Evolutionary conservation across 2,888 invertebrate genomes (phyloP).

Genomic region (Oligia latruncula): DNA sequence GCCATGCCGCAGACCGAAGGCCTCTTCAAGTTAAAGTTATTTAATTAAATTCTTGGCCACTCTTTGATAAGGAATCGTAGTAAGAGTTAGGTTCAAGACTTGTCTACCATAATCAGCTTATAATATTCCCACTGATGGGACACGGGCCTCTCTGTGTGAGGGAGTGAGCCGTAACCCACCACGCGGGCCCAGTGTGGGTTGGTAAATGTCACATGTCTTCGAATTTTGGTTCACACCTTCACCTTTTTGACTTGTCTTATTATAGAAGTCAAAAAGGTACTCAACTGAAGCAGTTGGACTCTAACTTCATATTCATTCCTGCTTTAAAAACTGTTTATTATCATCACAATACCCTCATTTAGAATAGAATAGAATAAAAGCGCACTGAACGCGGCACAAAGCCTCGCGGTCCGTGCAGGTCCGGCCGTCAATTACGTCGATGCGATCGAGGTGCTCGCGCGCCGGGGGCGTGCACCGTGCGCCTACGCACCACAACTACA

Average conservation of each 20-base stretch:
- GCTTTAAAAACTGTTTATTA: not conserved
- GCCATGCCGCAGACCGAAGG: not conserved
- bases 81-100: not conserved
- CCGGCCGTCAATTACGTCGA: slow-evolving; percentile 60
- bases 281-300: too few relatives aligned
- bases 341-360: slow-evolving; percentile 37
- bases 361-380: slow-evolving; percentile 18
- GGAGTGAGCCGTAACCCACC: not conserved
- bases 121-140: not conserved
- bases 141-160: too few relatives aligned
- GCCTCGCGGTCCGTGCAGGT: slow-evolving; percentile 31
- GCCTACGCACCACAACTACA: slow-evolving; percentile 60
- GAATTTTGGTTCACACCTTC: not conserved
- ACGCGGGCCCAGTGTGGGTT: not conserved
- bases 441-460: slow-evolving; percentile 43
- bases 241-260: not conserved
- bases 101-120: not conserved
- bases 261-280: too few relatives aligned
- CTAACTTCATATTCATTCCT: not conserved
- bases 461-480: slow-evolving; percentile 49
- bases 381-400: slow-evolving; percentile 33
- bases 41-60: too few relatives aligned
- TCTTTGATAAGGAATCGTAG: too few relatives aligned
- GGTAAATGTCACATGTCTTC: not conserved
- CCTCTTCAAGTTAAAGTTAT: not conserved